Evolutionary conservation across 1,140 invertebrate genomes (phyloP).

Genomic region (Bradynema listronoti): DNA sequence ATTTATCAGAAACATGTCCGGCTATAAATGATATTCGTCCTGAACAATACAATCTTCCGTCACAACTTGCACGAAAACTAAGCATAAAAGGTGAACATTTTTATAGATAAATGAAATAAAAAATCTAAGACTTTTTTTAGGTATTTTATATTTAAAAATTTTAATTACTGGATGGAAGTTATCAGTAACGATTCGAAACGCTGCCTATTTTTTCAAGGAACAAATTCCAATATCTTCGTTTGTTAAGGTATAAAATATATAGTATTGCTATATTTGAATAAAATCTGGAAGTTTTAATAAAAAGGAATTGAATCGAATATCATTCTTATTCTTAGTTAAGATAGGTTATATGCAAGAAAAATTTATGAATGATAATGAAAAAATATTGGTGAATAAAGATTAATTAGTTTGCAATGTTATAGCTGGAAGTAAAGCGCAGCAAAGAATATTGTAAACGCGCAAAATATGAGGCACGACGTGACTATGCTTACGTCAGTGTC

Average conservation of each 20-base stretch:
- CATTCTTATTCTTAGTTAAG: too few relatives aligned
- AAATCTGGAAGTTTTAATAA: too few relatives aligned
- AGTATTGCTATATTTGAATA: too few relatives aligned
- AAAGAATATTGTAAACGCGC: slow-evolving; percentile 26
- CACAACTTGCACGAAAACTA: slow-evolving; percentile 17
- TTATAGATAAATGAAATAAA: not conserved
- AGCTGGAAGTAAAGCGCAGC: too few relatives aligned
- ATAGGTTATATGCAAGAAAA: too few relatives aligned
- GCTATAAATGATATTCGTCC: slow-evolving; percentile 6
- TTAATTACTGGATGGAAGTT: slow-evolving; percentile 13
- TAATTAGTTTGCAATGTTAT: too few relatives aligned
- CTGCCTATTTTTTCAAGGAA: slow-evolving; percentile 27
- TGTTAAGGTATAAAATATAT: slow-evolving; percentile 18
- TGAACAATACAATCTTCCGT: slow-evolving; percentile 23
- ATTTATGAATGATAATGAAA: too few relatives aligned
- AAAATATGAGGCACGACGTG: slow-evolving; percentile 23
- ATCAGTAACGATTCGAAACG: slow-evolving; percentile 16
- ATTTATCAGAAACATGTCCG: slow-evolving; percentile 3
- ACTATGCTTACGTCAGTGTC: not conserved
- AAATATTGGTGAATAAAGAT: too few relatives aligned
- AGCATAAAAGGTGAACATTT: slow-evolving; percentile 18
- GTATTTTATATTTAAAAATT: slow-evolving; percentile 29
- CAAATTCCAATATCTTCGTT: slow-evolving; percentile 20
- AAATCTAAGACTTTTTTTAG: slow-evolving; percentile 2
- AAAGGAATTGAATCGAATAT: too few relatives aligned